Evolutionary conservation across 2,797 vertebrate genomes (phyloP).

Genomic region (Lagodon rhomboides): DNA sequence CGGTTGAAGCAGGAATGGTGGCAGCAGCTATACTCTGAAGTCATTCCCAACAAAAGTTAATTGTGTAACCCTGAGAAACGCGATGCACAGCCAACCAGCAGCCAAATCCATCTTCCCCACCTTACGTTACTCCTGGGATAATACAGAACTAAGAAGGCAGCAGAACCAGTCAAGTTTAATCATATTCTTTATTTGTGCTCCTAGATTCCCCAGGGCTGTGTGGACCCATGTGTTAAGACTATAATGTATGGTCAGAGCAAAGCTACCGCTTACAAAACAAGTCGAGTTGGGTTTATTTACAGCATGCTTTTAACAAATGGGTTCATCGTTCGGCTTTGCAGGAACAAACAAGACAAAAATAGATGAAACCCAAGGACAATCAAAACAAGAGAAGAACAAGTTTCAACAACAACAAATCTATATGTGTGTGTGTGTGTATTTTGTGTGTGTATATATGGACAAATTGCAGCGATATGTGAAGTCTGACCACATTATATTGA

Average conservation of each 20-base stretch:
- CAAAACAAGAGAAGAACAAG: slow-evolving; percentile 16
- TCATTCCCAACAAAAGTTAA: slow-evolving; percentile 53
- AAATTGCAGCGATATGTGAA: slow-evolving; percentile 6
- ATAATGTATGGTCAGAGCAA: slow-evolving; percentile 57
- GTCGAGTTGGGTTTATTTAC: slow-evolving; percentile 56
- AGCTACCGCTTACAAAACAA: slow-evolving; percentile 50
- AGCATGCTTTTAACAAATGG: slow-evolving; percentile 51
- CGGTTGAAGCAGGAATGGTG: slow-evolving; percentile 52
- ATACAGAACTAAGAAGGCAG: slow-evolving; percentile 58
- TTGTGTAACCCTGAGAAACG: slow-evolving; percentile 47
- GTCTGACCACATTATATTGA: slow-evolving; percentile 4
- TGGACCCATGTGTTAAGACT: slow-evolving; percentile 41
- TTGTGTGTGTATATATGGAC: neutral
- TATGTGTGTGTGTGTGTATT: neutral
- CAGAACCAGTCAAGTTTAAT: slow-evolving; percentile 70
- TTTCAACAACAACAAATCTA: slow-evolving; percentile 6
- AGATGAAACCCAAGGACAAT: slow-evolving; percentile 38
- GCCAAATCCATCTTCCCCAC: slow-evolving; percentile 67
- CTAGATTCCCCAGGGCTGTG: slow-evolving; percentile 54
- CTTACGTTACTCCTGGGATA: slow-evolving; percentile 72
- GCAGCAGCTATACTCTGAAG: slow-evolving; percentile 58
- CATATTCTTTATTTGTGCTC: slow-evolving; percentile 66
- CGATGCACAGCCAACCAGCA: slow-evolving; percentile 34
- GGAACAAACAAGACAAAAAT: slow-evolving; percentile 36
- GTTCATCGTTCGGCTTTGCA: slow-evolving; percentile 19